Evolutionary conservation across 2,797 vertebrate species (phyloP), one percentile per base, ranked within the genome.

Genomic region (Eidolon dupreanum): DNA sequence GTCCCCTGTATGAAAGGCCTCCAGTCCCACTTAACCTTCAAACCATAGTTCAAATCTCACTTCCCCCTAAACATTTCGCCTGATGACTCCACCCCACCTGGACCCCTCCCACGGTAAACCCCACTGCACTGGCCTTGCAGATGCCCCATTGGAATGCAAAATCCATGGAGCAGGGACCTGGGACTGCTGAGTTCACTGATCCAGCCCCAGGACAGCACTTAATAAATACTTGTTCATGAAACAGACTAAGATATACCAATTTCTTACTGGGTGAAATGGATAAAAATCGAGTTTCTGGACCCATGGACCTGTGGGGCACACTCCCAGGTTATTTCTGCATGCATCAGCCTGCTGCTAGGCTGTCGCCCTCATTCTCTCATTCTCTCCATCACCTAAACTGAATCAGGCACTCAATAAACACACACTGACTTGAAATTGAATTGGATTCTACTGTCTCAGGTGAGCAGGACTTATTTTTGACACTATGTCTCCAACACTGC

Each of bases 401-500:
- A 93, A 96, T 97, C 90, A 92, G 88, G 59, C 84, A 66, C 88
- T 95, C 92, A 96, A 79, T 97, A 95, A 96, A 95, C 85, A 93
- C 94, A 68, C 36, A 6, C 68, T 11, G 77, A 38, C 92, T 95
- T 71, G 90, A 92, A 97, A 97, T 17, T 41, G 94, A 94, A 94
- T 95, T 81, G 96, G 88, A 88, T 88, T 51, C 85, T 46, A 88
- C 85, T 66, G 90, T 92, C 88, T 92, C 68, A 71, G 95, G 92
- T 92, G 93, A 96, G 84, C 36, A 24, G 74, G 70, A 31, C 79
- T 92, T 88, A 90, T 96, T 96, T 95, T 79, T 71, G 77, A 81
- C 83, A 77, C 90, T 6, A 41, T 1, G 74, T 88, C 63, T 46
- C 79, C 63, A 53, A 85, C 66, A 22, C 79, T 1, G 38, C 68